Evolutionary conservation across 2,888 invertebrate species (phyloP).

Genomic region (Brenthis ino): DNA sequence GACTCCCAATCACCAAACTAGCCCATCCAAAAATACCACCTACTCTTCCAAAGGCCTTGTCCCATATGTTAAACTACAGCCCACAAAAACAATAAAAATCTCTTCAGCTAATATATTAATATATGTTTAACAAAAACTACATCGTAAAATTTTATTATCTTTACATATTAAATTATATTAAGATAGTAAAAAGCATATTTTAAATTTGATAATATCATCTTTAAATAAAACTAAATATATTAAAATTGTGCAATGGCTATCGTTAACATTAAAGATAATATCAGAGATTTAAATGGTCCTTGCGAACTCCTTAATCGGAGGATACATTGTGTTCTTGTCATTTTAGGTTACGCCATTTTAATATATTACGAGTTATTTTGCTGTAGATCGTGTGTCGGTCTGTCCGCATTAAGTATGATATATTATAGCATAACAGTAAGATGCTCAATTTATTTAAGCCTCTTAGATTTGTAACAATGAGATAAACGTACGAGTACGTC

Average conservation of each 20-base stretch:
- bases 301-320: slow-evolving; percentile 22
- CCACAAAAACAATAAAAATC: no score
- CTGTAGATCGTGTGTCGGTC: slow-evolving; percentile 2
- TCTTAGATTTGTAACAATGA: not conserved
- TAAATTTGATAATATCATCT: no score
- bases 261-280: slow-evolving; percentile 5
- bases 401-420: not conserved
- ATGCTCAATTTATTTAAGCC: not conserved
- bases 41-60: no score
- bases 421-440: not conserved
- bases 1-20: no score
- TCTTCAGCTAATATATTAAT: no score
- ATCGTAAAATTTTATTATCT: no score
- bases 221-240: not conserved
- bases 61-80: no score
- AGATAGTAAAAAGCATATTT: no score
- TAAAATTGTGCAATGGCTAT: not conserved
- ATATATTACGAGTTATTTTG: slow-evolving; percentile 16
- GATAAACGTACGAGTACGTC: no score
- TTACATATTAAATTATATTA: no score
- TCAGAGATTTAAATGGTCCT: slow-evolving; percentile 22
- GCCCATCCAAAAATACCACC: no score
- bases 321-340: slow-evolving; percentile 16
- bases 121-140: no score
- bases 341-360: slow-evolving; percentile 21